Conservation (phyloP, 2,888 invertebrate species). For the Bimastos eiseni region DNA sequence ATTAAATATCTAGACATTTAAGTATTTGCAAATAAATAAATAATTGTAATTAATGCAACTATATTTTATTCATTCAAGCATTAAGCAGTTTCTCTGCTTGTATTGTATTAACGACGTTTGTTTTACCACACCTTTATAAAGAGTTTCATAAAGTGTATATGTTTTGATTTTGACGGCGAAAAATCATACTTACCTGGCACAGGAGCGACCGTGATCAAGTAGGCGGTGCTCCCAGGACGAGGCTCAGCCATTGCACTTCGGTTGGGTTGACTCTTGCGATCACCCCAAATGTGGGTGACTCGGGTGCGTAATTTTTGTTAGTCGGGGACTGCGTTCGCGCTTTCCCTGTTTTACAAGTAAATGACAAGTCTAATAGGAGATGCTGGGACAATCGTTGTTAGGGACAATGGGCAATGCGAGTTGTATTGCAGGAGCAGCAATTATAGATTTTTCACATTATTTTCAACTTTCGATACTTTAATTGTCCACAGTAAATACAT, state of each 20-base stretch:
- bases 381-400: too few species aligned
- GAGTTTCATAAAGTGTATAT: background rate
- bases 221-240: slow-evolving; percentile 75
- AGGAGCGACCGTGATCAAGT: slow-evolving; percentile 74
- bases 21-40: background rate
- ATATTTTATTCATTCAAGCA: background rate
- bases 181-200: slow-evolving; percentile 72
- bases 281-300: slow-evolving; percentile 75
- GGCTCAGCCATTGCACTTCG: slow-evolving; percentile 75
- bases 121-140: slow-evolving; percentile 17
- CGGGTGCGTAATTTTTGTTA: slow-evolving; percentile 57
- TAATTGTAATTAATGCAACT: background rate
- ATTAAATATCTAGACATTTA: background rate
- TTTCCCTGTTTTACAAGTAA: slow-evolving; percentile 31
- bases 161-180: background rate
- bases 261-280: slow-evolving; percentile 76
- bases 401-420: too few species aligned
- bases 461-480: too few species aligned
- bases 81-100: background rate
- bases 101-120: background rate
- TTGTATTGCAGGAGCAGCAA: too few species aligned
- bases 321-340: slow-evolving; percentile 39
- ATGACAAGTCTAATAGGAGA: background rate
- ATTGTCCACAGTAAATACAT: too few species aligned
- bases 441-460: too few species aligned